A percentile compares a stretch with the other conserved stretches of the same genome.
Conservation (phyloP, 2,888 invertebrate genomes). For the Craniophora ligustri region DNA sequence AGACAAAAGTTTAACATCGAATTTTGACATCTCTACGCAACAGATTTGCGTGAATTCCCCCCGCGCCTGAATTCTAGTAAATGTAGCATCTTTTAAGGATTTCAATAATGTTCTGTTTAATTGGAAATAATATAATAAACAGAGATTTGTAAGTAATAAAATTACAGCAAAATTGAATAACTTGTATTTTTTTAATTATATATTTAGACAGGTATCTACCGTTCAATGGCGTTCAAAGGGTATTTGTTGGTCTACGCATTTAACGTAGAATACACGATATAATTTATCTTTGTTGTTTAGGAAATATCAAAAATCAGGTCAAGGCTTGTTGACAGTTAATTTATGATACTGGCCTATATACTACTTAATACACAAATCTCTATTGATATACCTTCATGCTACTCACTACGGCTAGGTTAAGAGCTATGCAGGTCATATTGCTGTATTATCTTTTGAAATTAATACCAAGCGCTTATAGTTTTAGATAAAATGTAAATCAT, state of each 20-base stretch:
- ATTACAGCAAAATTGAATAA: too few relatives aligned
- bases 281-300: neutral
- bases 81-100: too few relatives aligned
- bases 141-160: too few relatives aligned
- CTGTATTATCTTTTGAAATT: slow-evolving; percentile 51
- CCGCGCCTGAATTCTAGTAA: too few relatives aligned
- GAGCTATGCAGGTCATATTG: slow-evolving; percentile 46
- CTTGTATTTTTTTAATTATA: too few relatives aligned
- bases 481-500: slow-evolving; percentile 43
- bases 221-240: too few relatives aligned
- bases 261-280: slow-evolving; percentile 29
- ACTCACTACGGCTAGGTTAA: slow-evolving; percentile 31
- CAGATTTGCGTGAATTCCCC: too few relatives aligned
- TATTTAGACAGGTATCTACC: too few relatives aligned
- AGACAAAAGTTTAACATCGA: too few relatives aligned
- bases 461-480: slow-evolving; percentile 46
- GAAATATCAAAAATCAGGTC: neutral
- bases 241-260: slow-evolving; percentile 33
- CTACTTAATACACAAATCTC: neutral
- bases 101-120: too few relatives aligned
- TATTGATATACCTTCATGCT: slow-evolving; percentile 29
- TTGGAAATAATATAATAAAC: too few relatives aligned
- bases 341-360: neutral
- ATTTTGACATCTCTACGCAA: too few relatives aligned
- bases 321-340: neutral